Percentiles rank a stretch among this genome's conserved stretches.
These are phyloP conservation scores for Saturnia pavonia DNA, from an alignment of 2,888 invertebrate genomes.

Conservation along the genomic window DNA sequence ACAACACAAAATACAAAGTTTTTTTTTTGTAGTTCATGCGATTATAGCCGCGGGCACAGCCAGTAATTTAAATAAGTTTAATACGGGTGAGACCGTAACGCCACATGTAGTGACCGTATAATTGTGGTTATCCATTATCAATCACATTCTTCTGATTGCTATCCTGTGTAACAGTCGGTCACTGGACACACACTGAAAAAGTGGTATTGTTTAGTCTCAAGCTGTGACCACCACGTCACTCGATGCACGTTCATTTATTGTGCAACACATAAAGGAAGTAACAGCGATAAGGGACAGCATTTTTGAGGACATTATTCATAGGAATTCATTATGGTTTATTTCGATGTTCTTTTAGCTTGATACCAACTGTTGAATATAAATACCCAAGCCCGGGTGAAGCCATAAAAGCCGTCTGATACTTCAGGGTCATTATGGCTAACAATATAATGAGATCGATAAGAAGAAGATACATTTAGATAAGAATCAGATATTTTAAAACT, in stretches of 20 bases:
- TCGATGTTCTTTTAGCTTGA: not conserved
- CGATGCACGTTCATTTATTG: not conserved
- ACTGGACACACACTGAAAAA: slow-evolving; percentile 23
- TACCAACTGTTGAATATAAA: not conserved
- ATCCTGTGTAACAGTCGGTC: not conserved
- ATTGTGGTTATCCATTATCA: too few species aligned
- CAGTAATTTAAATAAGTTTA: too few species aligned
- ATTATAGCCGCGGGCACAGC: too few species aligned
- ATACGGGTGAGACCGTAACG: too few species aligned
- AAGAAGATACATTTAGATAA: too few species aligned
- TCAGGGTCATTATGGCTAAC: too few species aligned
- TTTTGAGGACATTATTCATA: slow-evolving; percentile 15
- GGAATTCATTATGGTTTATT: slow-evolving; percentile 13
- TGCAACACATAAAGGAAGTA: slow-evolving; percentile 11
- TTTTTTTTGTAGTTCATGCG: too few species aligned
- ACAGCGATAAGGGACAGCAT: slow-evolving; percentile 7
- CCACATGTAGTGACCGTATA: too few species aligned
- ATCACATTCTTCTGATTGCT: slow-evolving; percentile 1
- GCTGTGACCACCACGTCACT: not conserved
- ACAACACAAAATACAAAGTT: too few species aligned
- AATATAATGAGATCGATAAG: too few species aligned
- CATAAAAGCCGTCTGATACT: too few species aligned
- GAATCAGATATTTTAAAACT: too few species aligned
- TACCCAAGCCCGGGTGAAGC: not conserved
- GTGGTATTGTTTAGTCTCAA: slow-evolving; percentile 47